Conservation (phyloP, 2,797 vertebrate genomes). For the Pipistrellus pipistrellus region DNA sequence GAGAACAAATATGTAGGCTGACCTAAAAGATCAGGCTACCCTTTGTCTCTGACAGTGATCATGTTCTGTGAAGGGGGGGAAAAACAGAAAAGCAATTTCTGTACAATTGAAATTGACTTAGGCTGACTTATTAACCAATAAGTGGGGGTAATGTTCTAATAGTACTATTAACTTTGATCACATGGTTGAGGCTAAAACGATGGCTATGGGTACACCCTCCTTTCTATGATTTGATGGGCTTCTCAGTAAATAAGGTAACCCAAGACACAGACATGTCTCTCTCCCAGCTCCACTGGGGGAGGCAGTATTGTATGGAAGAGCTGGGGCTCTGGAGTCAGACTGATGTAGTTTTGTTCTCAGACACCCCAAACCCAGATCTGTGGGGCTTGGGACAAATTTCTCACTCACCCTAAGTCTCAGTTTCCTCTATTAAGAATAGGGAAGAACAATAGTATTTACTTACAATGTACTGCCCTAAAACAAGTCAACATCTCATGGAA, state of each 20-base stretch:
- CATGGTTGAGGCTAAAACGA: neutral
- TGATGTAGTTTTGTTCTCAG: neutral
- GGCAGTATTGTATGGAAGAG: neutral
- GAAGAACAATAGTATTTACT: neutral
- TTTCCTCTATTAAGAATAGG: neutral
- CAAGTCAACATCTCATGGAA: neutral
- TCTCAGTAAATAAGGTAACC: neutral
- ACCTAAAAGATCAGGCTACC: neutral
- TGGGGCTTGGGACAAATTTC: neutral
- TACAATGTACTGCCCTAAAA: neutral
- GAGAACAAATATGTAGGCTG: neutral
- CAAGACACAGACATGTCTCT: neutral
- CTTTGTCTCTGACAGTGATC: conserved; percentile 12
- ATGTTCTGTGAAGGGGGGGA: neutral
- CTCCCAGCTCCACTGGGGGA: neutral
- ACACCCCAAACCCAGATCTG: neutral
- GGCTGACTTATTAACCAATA: neutral
- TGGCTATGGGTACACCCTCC: neutral
- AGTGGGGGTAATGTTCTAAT: neutral
- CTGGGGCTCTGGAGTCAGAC: neutral
- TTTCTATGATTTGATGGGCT: neutral
- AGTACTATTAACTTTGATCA: neutral
- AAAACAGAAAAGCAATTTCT: conserved; percentile 7
- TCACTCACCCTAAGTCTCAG: neutral
- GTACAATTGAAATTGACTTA: neutral